Conservation (phyloP, 2,113 vertebrate species). For the Leucosticte australis region DNA sequence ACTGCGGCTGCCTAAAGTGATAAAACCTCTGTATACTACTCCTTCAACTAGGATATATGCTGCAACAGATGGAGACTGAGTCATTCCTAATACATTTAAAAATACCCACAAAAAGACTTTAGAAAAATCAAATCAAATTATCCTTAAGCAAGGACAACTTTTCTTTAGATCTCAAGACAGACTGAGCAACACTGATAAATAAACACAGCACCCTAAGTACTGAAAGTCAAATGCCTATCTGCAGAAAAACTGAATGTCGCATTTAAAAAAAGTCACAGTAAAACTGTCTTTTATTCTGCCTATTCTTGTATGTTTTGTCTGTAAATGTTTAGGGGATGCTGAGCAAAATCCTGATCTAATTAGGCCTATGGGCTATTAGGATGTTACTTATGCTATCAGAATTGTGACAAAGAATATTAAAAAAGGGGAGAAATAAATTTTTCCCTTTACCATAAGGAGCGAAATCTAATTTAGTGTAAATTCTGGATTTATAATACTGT, state of each 20-base stretch:
- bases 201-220: background rate
- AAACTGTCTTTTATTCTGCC: background rate
- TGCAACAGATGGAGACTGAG: background rate
- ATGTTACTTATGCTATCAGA: background rate
- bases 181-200: background rate
- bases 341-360: background rate
- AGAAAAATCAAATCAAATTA: background rate
- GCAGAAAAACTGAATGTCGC: rapidly evolving
- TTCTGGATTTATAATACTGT: background rate
- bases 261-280: background rate
- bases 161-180: background rate
- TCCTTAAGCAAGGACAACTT: background rate
- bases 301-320: background rate
- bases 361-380: background rate
- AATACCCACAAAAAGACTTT: background rate
- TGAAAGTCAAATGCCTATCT: background rate
- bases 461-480: background rate
- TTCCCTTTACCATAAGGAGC: background rate
- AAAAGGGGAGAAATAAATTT: background rate
- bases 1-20: background rate
- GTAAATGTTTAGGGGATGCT: background rate
- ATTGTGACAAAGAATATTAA: background rate
- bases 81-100: background rate
- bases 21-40: background rate
- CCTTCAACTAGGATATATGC: background rate